Conservation (phyloP, 2,888 invertebrate genomes). For the Parnassius orleans region DNA sequence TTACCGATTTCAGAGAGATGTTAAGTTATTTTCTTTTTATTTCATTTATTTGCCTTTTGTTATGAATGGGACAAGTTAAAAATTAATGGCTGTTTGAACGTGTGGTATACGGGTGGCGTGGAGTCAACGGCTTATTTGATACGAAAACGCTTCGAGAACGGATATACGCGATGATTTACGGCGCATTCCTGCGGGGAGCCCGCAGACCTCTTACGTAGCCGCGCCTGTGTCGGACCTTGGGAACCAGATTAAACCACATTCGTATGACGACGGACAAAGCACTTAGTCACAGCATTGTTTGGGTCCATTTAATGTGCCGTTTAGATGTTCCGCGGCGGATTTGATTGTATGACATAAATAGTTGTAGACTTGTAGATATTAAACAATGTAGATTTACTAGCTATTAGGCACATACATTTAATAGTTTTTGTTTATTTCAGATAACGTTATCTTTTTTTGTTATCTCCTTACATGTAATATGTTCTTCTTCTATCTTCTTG, state of each 20-base stretch:
- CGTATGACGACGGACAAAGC: constrained; percentile 56
- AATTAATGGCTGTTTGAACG: constrained; percentile 1
- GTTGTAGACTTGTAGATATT: too few species aligned
- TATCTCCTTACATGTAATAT: too few species aligned
- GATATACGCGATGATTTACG: constrained; percentile 63
- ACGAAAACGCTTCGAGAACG: constrained; percentile 33
- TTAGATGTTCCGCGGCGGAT: constrained; percentile 27
- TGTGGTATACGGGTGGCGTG: constrained; percentile 13
- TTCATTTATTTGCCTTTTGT: not conserved
- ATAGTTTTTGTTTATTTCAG: too few species aligned
- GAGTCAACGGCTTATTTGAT: not conserved
- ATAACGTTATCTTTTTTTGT: too few species aligned
- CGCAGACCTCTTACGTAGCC: constrained; percentile 41
- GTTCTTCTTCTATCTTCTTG: too few species aligned
- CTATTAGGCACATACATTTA: too few species aligned
- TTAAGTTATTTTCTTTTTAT: too few species aligned
- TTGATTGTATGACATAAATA: too few species aligned
- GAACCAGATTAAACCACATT: constrained; percentile 66
- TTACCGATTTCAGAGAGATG: too few species aligned
- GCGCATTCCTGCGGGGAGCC: constrained; percentile 63
- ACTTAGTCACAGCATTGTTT: constrained; percentile 37
- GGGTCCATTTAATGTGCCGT: constrained; percentile 26
- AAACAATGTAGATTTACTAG: too few species aligned
- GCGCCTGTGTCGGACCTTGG: constrained; percentile 52
- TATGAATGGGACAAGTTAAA: constrained; percentile 16